Evolutionary conservation across 2,797 vertebrate genomes (phyloP).

Genomic region (Sarcoramphus papa): DNA sequence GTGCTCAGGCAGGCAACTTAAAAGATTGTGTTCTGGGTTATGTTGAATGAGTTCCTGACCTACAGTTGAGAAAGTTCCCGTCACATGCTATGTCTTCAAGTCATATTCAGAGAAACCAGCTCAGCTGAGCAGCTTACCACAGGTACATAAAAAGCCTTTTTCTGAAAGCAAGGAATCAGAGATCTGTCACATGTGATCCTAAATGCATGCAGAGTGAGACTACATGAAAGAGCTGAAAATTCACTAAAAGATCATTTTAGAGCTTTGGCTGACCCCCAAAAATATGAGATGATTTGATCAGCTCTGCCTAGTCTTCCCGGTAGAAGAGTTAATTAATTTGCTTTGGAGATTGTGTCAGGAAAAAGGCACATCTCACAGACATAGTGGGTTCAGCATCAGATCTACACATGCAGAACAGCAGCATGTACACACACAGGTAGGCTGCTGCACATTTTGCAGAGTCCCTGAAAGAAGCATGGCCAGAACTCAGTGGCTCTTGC

Average conservation of each 20-base stretch:
- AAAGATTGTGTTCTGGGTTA: neutral
- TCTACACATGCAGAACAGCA: neutral
- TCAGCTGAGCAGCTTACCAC: neutral
- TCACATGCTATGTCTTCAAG: neutral
- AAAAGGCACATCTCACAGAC: neutral
- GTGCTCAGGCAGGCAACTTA: neutral
- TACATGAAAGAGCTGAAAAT: neutral
- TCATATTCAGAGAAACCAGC: neutral
- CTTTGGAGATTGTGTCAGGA: neutral
- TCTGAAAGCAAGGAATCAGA: neutral
- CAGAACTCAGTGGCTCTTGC: neutral
- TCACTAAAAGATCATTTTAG: neutral
- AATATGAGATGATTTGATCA: neutral
- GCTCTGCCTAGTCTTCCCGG: neutral
- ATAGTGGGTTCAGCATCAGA: neutral
- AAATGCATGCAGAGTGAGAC: neutral
- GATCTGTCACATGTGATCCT: neutral
- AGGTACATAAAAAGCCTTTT: neutral
- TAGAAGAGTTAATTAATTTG: neutral
- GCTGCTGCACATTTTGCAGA: neutral
- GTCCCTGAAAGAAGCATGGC: neutral
- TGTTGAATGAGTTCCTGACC: neutral
- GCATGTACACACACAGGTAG: rapidly evolving
- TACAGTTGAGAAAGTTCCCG: neutral
- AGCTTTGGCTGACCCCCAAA: neutral